Evolutionary conservation across 2,888 invertebrate species (phyloP), one percentile per base, ranked within the genome.

Genomic region (Stramonita haemastoma): DNA sequence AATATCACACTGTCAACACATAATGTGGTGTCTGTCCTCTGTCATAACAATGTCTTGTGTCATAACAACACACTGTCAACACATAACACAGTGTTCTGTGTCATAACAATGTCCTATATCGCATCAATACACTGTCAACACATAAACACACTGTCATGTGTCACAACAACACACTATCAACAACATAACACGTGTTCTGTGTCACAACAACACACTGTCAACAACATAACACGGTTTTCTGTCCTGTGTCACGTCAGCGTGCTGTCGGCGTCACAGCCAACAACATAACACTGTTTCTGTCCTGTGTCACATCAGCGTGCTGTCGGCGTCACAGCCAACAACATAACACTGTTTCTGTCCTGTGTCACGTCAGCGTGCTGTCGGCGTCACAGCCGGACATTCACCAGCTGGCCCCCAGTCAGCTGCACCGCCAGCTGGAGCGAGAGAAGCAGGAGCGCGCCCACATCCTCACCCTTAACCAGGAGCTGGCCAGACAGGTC

Each of bases 361-460:
- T 87, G 17, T 56, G 34, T 87, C 26, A 8, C 92, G 92, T n/a
- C 93, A 95, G 95, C 91, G 90, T 95, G 15, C 93, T 94, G 91
- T 94, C 94, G 86, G 91, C 93, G 89, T 93, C 95, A 34, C 94
- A 95, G 90, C 93, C 94, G 77, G 95, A 95, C 91, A 92, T 95
- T 36, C 93, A 93, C 91, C 91, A 92, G 60, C 92, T 93, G 13
- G 92, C 91, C 11, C 96, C 96, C 89, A 22, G 66, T 1, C 96
- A 96, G 89, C 95, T 97, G 89, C 97, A 97, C 96, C 97, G 97
- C 95, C 97, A 98, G 95, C 97, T 98, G 91, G 97, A 97, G 87
- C 98, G 98, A 94, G 98, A 98, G 96, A 98, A 98, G 96, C 97
- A 97, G 93, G 98, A 98, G 95, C 97, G 98, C 89, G 98, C 98